A percentile compares a stretch with the other conserved stretches of the same genome.
Evolutionary conservation across 2,797 vertebrate genomes (phyloP).

Genomic region (Cyprinella venusta): DNA sequence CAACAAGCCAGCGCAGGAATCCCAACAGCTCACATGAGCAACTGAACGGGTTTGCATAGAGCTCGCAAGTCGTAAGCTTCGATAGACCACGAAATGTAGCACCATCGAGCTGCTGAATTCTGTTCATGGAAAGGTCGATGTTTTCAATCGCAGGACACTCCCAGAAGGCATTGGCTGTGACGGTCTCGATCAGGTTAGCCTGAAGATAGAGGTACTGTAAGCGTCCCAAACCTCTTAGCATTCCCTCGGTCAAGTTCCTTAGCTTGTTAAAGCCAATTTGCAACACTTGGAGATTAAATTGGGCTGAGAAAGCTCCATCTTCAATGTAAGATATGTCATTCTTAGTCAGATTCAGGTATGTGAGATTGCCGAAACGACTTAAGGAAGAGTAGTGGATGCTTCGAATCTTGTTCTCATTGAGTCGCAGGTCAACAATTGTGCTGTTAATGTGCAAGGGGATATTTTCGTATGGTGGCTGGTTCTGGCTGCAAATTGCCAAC

Average conservation of each 20-base stretch:
- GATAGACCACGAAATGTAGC: conserved; percentile 86
- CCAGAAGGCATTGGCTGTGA: conserved; percentile 95
- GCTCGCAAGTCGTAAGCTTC: conserved; percentile 92
- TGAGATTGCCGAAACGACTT: conserved; percentile 97
- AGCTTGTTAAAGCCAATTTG: conserved; percentile 98
- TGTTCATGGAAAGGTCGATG: conserved; percentile 98
- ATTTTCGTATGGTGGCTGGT: conserved; percentile 96
- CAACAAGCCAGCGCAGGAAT: conserved; percentile 92
- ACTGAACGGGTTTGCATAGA: conserved; percentile 98
- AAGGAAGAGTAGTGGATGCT: conserved; percentile 93
- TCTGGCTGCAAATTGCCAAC: conserved; percentile 98
- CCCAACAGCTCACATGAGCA: conserved; percentile 95
- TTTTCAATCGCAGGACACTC: conserved; percentile 97
- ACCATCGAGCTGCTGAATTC: conserved; percentile 89
- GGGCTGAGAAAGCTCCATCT: conserved; percentile 94
- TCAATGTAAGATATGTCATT: conserved; percentile 96
- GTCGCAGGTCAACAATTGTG: conserved; percentile 95
- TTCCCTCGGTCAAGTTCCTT: conserved; percentile 94
- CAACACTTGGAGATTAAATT: conserved; percentile 96
- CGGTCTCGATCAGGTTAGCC: conserved; percentile 95
- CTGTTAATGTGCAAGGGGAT: conserved; percentile 97
- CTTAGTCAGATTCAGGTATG: conserved; percentile 98
- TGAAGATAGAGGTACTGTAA: conserved; percentile 99
- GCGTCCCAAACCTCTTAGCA: conserved; percentile 92
- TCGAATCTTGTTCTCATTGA: conserved; percentile 98